Base-by-base conservation (phyloP, 1,140 invertebrate genomes). In the Drosophila quadrilineata region DNA sequence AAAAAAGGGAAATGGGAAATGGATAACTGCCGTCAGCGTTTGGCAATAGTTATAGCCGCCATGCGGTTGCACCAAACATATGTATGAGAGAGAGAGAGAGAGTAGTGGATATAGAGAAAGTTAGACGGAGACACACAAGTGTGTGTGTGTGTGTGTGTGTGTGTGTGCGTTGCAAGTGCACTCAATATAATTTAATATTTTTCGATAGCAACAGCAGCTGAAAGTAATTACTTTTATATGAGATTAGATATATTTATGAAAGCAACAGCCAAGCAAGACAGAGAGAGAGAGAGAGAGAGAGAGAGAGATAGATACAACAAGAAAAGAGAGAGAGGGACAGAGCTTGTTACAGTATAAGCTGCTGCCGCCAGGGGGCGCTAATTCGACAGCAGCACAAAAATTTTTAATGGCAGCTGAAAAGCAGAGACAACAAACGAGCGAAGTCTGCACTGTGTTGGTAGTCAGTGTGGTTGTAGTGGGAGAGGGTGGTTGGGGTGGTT, bases 111-210 rank as follows among this genome's bases (percentile, higher is more conserved):
- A n/a, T n/a, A n/a, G n/a, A n/a, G n/a, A n/a, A n/a, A n/a, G n/a
- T n/a, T n/a, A n/a, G n/a, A n/a, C n/a, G n/a, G n/a, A n/a, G n/a
- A n/a, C n/a, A n/a, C n/a, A n/a, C n/a, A n/a, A n/a, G 21, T 29
- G 22, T 14, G 8, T 52, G 28, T 56, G 16, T 52, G 62, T 57
- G 67, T 6, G 36, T 49, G 36, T 62, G 50, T 58, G 19, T 33
- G 22, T 59, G 46, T 46, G 41, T 67, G 46, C 43, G 45, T 57
- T 62, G 36, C 70, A 52, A 66, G 53, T 75, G 72, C 77, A 73
- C 79, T 84, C 79, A 84, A 84, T 85, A 84, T 84, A 84, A 84
- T 84, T 84, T 84, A 85, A 84, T 84, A 84, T 84, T 85, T 84
- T 74, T 77, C 77, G 77, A 84, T 84, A 84, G 74, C 79, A 77